Conservation (phyloP, 2,888 invertebrate genomes). For the Norana najaformis region DNA sequence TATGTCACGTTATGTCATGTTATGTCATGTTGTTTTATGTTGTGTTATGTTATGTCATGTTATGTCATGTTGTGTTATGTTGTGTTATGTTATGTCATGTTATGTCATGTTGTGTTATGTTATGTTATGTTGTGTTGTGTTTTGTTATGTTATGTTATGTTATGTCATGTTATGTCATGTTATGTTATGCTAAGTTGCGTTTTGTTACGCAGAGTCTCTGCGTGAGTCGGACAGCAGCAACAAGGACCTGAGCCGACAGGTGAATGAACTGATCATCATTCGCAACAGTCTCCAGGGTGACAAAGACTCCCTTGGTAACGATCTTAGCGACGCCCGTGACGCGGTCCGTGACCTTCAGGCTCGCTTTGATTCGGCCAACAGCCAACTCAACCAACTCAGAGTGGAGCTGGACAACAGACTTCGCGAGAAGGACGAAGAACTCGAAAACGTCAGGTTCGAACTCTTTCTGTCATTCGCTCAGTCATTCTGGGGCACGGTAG, state of each 20-base stretch:
- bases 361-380: conserved; percentile 85
- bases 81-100: neutral
- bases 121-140: neutral
- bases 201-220: conserved; percentile 77
- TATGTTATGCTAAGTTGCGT: neutral
- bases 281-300: conserved; percentile 97
- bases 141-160: too few relatives aligned
- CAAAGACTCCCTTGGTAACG: conserved; percentile 95
- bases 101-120: neutral
- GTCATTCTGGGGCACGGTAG: too few relatives aligned
- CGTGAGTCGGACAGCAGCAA: conserved; percentile 89
- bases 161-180: neutral
- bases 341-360: conserved; percentile 94
- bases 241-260: conserved; percentile 86
- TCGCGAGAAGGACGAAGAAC: conserved; percentile 97
- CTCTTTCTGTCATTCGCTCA: too few relatives aligned
- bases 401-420: conserved; percentile 96
- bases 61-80: too few relatives aligned
- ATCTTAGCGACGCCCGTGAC: conserved; percentile 93
- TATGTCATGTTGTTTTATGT: too few relatives aligned
- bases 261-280: conserved; percentile 89
- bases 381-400: conserved; percentile 81
- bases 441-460: conserved; percentile 86
- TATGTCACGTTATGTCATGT: too few relatives aligned
- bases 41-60: too few relatives aligned